Evolutionary conservation across 2,888 invertebrate genomes (phyloP).

Genomic region (Brassicogethes aeneus): DNA sequence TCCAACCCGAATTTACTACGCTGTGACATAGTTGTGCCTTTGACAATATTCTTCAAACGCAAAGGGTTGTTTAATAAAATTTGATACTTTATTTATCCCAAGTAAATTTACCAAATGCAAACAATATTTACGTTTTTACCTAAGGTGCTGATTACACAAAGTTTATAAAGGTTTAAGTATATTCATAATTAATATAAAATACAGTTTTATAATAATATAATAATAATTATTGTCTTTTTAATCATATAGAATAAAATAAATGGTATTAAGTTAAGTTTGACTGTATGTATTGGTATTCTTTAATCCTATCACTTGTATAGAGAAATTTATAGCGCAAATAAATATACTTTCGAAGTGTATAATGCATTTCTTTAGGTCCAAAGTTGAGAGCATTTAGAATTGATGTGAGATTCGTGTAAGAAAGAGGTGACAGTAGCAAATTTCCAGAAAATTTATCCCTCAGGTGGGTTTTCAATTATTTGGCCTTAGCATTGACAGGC

Average conservation of each 20-base stretch:
- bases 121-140: no score
- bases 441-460: constrained; percentile 14
- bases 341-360: not conserved
- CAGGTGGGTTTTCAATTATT: constrained; percentile 16
- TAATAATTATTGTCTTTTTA: no score
- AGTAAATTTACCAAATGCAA: no score
- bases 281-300: no score
- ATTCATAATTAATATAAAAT: no score
- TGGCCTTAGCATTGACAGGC: constrained; percentile 15
- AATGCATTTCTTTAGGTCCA: not conserved
- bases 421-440: constrained; percentile 12
- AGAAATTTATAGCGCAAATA: not conserved
- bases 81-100: no score
- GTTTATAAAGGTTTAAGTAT: no score
- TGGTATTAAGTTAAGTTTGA: no score
- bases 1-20: constrained; percentile 29
- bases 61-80: no score
- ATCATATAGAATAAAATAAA: no score
- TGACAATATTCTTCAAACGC: constrained; percentile 21
- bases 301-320: not conserved
- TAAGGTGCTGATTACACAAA: no score
- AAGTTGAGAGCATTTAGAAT: not conserved
- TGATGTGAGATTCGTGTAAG: not conserved
- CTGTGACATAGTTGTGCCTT: constrained; percentile 23
- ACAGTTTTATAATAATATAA: no score